Conservation (phyloP, 2,888 invertebrate species). For the Sminthurinus aureus region DNA sequence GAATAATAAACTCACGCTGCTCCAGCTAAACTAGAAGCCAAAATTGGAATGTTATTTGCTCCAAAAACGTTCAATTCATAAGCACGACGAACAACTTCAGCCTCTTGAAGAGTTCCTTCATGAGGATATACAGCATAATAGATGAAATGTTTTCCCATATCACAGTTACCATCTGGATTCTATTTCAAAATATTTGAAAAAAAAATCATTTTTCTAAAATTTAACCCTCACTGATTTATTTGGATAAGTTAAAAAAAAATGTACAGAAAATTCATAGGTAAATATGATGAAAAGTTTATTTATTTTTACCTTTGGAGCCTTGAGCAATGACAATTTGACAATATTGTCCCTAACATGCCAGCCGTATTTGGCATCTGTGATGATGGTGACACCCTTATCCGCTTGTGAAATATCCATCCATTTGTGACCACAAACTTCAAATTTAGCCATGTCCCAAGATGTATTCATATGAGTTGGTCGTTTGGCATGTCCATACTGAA, state of each 20-base stretch:
- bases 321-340: conserved; percentile 64
- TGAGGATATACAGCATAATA: conserved; percentile 66
- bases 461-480: conserved; percentile 61
- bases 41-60: conserved; percentile 44
- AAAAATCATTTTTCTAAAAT: too few species aligned
- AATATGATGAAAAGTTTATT: not conserved
- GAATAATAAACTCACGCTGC: not conserved
- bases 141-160: conserved; percentile 65
- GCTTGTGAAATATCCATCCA: conserved; percentile 67
- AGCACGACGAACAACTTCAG: conserved; percentile 64
- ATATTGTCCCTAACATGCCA: conserved; percentile 64
- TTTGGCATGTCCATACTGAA: conserved; percentile 65
- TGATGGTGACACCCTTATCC: conserved; percentile 64
- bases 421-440: conserved; percentile 67
- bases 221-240: too few species aligned
- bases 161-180: conserved; percentile 65
- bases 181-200: conserved; percentile 59
- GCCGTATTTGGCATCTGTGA: conserved; percentile 67
- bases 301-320: conserved; percentile 61
- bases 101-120: conserved; percentile 63
- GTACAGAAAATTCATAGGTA: not conserved
- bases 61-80: conserved; percentile 64
- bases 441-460: conserved; percentile 67
- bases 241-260: not conserved
- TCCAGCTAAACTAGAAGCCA: conserved; percentile 5